These are phyloP conservation scores for Panagrolaimus sp. DNA, from an alignment of 1,140 invertebrate species.

Conservation along the genomic window DNA sequence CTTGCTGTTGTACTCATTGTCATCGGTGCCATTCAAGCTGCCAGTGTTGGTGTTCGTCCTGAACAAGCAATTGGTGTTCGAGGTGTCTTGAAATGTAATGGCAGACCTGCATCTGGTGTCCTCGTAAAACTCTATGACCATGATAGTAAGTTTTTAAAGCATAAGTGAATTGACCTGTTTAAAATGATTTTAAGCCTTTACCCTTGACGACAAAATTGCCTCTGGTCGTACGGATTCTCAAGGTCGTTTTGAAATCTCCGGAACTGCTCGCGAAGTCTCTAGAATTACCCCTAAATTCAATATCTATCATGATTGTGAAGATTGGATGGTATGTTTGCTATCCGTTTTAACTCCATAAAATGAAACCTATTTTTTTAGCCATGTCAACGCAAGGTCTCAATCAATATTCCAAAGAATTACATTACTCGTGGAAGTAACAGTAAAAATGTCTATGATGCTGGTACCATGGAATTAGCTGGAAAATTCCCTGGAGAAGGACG, in stretches of 20 bases:
- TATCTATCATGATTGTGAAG: slow-evolving; percentile 8
- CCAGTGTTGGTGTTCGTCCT: background rate
- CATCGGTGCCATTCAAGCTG: background rate
- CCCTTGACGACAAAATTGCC: background rate
- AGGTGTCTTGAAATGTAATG: background rate
- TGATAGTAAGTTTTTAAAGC: background rate
- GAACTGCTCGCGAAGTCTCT: background rate
- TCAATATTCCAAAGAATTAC: slow-evolving; percentile 42
- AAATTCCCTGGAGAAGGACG: background rate
- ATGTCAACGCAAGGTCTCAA: slow-evolving; percentile 41
- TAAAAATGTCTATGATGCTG: slow-evolving; percentile 3
- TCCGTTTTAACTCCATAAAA: background rate
- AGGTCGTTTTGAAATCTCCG: background rate
- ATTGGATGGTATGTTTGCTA: background rate
- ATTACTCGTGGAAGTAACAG: slow-evolving; percentile 26
- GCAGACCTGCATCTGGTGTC: background rate
- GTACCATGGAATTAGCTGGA: background rate
- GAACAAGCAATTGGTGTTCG: background rate
- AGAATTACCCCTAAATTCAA: background rate
- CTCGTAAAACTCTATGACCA: background rate
- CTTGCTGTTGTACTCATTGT: background rate
- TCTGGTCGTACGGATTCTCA: background rate
- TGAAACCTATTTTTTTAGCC: slow-evolving; percentile 15
- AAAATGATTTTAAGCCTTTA: background rate
- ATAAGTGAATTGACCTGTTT: background rate